Percentiles rank a stretch among this genome's conserved stretches.
These are phyloP conservation scores for Carterocephalus palaemon DNA, from an alignment of 2,888 invertebrate species.

Conservation along the genomic window DNA sequence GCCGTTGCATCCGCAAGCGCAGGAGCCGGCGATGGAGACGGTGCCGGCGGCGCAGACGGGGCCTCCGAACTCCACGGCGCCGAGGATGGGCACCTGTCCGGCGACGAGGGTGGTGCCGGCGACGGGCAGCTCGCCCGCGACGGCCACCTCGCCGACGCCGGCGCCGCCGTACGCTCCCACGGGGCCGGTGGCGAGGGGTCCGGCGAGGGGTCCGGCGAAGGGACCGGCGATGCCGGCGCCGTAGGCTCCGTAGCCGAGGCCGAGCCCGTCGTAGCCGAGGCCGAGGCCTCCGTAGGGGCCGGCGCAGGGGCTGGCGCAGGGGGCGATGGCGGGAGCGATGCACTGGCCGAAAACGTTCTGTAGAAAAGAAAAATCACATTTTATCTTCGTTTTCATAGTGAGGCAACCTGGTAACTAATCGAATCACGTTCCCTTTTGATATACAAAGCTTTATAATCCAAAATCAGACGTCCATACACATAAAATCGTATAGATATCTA, in stretches of 20 bases:
- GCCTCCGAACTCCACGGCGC: conserved; percentile 39
- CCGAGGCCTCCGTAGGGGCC: too few relatives aligned
- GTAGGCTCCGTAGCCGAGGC: too few relatives aligned
- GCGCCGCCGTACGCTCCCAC: conserved; percentile 36
- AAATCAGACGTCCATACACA: too few relatives aligned
- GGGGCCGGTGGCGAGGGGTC: conserved; percentile 1
- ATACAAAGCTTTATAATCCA: too few relatives aligned
- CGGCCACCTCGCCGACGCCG: conserved; percentile 36
- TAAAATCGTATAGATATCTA: too few relatives aligned
- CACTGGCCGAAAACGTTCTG: too few relatives aligned
- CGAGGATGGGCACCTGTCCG: conserved; percentile 41
- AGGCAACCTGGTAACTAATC: too few relatives aligned
- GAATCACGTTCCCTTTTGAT: too few relatives aligned
- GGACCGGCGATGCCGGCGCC: conserved; percentile 10
- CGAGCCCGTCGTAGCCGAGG: too few relatives aligned
- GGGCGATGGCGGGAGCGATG: too few relatives aligned
- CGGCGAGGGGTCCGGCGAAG: conserved; percentile 11
- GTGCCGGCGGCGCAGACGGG: conserved; percentile 37
- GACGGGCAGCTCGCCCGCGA: conserved; percentile 38
- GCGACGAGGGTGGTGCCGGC: conserved; percentile 37
- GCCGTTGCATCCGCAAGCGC: conserved; percentile 12
- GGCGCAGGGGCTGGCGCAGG: too few relatives aligned
- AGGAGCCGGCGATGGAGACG: conserved; percentile 29
- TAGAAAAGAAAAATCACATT: not conserved
- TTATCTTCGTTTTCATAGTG: too few relatives aligned